Evolutionary conservation across 2,888 invertebrate genomes (phyloP).

Genomic region (Xestobium rufovillosum): DNA sequence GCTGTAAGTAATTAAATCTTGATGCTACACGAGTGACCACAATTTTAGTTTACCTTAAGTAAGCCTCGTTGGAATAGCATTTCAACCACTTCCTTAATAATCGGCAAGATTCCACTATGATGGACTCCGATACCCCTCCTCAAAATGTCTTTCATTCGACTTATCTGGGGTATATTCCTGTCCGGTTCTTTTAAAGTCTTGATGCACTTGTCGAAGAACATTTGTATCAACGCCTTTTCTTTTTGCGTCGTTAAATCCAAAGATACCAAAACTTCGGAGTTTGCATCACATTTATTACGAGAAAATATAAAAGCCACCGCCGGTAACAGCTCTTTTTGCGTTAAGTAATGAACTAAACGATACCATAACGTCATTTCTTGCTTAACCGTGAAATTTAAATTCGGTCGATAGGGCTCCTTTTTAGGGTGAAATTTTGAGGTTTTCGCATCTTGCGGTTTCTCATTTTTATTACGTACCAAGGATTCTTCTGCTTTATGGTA

Average conservation of each 20-base stretch:
- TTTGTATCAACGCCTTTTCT: conserved; percentile 77
- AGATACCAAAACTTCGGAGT: conserved; percentile 51
- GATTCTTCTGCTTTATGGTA: conserved; percentile 31
- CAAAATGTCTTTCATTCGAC: conserved; percentile 60
- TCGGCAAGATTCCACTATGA: conserved; percentile 95
- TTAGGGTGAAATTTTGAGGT: too few relatives aligned
- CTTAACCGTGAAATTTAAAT: conserved; percentile 42
- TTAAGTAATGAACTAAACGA: conserved; percentile 75
- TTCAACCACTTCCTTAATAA: conserved; percentile 98
- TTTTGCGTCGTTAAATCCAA: conserved; percentile 74
- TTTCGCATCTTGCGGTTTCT: conserved; percentile 6
- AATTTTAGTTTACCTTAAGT: conserved; percentile 51
- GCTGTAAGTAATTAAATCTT: conserved; percentile 44
- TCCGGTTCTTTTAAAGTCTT: conserved; percentile 79
- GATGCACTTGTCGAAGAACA: conserved; percentile 81
- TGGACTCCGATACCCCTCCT: conserved; percentile 92
- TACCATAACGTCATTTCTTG: conserved; percentile 79
- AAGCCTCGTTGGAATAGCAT: conserved; percentile 90
- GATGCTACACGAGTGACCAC: background rate
- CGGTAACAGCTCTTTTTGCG: conserved; percentile 76
- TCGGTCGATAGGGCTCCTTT: conserved; percentile 7
- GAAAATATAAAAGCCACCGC: conserved; percentile 93
- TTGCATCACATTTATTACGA: conserved; percentile 68
- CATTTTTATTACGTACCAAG: conserved; percentile 11
- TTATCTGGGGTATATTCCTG: conserved; percentile 78